phyloP scores from a whole-genome alignment of 2,888 invertebrate genomes.

The Stenodema calcarata region DNA sequence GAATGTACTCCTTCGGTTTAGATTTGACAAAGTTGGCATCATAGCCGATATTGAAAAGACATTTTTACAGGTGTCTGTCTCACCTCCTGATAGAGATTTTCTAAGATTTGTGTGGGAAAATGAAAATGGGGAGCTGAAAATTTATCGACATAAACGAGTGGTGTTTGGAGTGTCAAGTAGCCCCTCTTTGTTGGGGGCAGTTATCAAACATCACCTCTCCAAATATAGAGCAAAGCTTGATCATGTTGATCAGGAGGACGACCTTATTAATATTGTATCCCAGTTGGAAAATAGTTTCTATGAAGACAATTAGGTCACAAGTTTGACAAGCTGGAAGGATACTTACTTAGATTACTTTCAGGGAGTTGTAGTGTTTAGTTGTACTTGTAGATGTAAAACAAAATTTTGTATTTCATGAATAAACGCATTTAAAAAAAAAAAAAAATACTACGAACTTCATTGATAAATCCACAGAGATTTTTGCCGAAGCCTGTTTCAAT shows the following conservation, averaged over 20 bases:
- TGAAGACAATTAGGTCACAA: slow-evolving; percentile 4
- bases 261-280: not conserved
- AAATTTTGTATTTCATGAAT: too few relatives aligned
- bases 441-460: too few relatives aligned
- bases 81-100: slow-evolving; percentile 37
- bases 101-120: slow-evolving; percentile 42
- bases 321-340: not conserved
- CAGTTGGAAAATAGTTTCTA: slow-evolving; percentile 26
- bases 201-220: not conserved
- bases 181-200: slow-evolving; percentile 39
- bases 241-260: not conserved
- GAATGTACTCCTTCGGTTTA: slow-evolving; percentile 4
- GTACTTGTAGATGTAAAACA: too few relatives aligned
- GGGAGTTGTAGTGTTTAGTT: too few relatives aligned
- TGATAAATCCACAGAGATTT: not conserved
- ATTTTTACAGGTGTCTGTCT: slow-evolving; percentile 39
- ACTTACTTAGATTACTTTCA: too few relatives aligned
- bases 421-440: too few relatives aligned
- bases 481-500: not conserved
- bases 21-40: slow-evolving; percentile 23
- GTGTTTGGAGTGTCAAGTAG: slow-evolving; percentile 42
- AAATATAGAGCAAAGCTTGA: not conserved
- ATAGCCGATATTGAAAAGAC: slow-evolving; percentile 11
- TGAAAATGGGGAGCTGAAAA: not conserved
- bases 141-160: slow-evolving; percentile 22